Evolutionary conservation across 2,888 invertebrate species (phyloP), one percentile per base, ranked within the genome.

Genomic region (Apamea monoglypha): DNA sequence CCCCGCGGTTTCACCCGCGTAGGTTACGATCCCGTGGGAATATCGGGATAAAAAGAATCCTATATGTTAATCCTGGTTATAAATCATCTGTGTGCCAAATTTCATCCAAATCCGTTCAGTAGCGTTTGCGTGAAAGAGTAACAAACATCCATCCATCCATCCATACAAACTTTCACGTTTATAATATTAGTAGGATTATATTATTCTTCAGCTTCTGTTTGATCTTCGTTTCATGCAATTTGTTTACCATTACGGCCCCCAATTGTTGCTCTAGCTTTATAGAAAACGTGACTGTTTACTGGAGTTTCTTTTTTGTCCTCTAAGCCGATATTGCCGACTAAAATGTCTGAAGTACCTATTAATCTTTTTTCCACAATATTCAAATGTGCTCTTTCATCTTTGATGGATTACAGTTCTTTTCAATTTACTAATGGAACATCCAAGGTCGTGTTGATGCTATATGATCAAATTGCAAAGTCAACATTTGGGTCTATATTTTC

Each of bases 161-260:
- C n/a, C n/a, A n/a, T n/a, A n/a, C n/a, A n/a, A n/a, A n/a, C n/a
- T n/a, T n/a, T n/a, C n/a, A n/a, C n/a, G n/a, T n/a, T n/a, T n/a
- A n/a, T n/a, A n/a, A n/a, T n/a, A n/a, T n/a, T n/a, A n/a, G n/a
- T n/a, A n/a, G n/a, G n/a, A n/a, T n/a, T n/a, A n/a, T n/a, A n/a
- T n/a, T n/a, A n/a, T 86, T 85, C 50, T 76, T 76, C 67, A 72
- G 74, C 81, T 81, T 56, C 78, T 81, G 64, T 80, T 87, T 87
- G 64, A 73, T 77, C 59, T 87, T 80, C 56, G 61, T 72, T 85
- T 87, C 72, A 75, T 80, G 80, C 85, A 84, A 87, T 80, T 85
- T 87, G 85, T 75, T 72, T 87, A 76, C 29, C 79, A 87, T 78
- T 86, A 82, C 36, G 61, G 73, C 76, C 18, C 74, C n/a, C 78